Conservation (phyloP, 2,888 invertebrate genomes). For the Netelia fuscicornis region DNA sequence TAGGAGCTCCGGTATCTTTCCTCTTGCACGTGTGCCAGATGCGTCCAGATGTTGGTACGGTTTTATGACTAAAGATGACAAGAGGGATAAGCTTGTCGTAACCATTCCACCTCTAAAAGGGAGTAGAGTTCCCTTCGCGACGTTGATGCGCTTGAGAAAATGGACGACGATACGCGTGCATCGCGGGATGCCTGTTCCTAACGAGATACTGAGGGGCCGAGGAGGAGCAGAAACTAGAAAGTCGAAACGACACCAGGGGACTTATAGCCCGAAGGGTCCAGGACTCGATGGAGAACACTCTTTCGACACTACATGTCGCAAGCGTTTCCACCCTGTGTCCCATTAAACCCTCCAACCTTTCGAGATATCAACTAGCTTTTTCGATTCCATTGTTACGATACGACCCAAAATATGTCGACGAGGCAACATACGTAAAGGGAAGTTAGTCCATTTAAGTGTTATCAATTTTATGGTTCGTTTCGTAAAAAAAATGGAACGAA, state of each 20-base stretch:
- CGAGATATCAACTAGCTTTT: no score
- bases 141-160: neutral
- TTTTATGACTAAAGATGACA: conserved; percentile 4
- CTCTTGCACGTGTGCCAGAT: neutral
- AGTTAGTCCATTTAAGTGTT: no score
- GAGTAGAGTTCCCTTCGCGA: neutral
- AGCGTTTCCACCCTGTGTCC: conserved; percentile 51
- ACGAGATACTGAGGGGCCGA: neutral
- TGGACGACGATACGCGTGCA: neutral
- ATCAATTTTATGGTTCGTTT: no score
- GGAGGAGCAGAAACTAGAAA: neutral
- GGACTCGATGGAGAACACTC: neutral
- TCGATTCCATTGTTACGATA: no score
- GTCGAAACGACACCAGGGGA: conserved; percentile 2
- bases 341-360: conserved; percentile 25
- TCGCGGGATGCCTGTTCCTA: conserved; percentile 5
- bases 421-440: no score
- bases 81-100: neutral
- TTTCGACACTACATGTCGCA: conserved; percentile 46
- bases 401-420: no score
- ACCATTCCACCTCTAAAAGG: neutral
- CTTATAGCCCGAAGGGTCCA: conserved; percentile 16
- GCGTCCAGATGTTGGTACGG: neutral
- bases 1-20: neutral
- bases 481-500: no score